Conservation (phyloP, 2,113 vertebrate species). For the Delphinus delphis region DNA sequence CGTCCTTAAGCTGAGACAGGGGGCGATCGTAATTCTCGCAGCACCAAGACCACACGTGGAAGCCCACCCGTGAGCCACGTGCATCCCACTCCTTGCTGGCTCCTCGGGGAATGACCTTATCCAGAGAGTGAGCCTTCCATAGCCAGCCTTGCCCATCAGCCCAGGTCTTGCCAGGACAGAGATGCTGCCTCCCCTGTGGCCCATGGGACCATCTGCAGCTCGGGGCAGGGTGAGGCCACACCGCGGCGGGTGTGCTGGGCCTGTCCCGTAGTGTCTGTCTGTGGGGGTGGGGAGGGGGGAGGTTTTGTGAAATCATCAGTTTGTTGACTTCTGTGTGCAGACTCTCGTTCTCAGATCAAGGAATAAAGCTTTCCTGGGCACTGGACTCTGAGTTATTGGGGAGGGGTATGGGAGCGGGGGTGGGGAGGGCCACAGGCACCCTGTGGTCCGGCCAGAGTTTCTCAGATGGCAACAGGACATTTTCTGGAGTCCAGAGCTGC, state of each 20-base stretch:
- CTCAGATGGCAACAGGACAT: neutral
- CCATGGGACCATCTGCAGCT: neutral
- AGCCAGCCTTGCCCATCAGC: neutral
- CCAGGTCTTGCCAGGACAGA: neutral
- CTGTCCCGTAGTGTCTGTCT: constrained; percentile 60
- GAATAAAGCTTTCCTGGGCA: constrained; percentile 80
- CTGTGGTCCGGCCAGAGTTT: neutral
- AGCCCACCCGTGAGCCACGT: neutral
- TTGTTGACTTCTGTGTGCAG: constrained; percentile 60
- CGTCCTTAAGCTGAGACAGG: neutral
- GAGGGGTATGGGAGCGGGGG: no score
- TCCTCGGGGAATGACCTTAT: neutral
- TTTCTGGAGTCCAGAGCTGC: neutral
- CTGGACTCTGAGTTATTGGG: neutral
- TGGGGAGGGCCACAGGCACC: neutral
- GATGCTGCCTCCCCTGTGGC: neutral
- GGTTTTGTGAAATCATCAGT: constrained; percentile 64
- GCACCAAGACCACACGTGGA: neutral
- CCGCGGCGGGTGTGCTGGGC: neutral
- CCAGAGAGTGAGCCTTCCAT: neutral
- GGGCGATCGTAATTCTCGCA: neutral
- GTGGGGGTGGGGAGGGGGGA: constrained; percentile 41
- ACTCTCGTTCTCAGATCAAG: constrained; percentile 61
- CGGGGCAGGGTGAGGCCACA: neutral
- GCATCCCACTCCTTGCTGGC: neutral